Evolutionary conservation across 2,797 vertebrate genomes (phyloP), one percentile per base, ranked within the genome.

Genomic region (Delichon dasypus): DNA sequence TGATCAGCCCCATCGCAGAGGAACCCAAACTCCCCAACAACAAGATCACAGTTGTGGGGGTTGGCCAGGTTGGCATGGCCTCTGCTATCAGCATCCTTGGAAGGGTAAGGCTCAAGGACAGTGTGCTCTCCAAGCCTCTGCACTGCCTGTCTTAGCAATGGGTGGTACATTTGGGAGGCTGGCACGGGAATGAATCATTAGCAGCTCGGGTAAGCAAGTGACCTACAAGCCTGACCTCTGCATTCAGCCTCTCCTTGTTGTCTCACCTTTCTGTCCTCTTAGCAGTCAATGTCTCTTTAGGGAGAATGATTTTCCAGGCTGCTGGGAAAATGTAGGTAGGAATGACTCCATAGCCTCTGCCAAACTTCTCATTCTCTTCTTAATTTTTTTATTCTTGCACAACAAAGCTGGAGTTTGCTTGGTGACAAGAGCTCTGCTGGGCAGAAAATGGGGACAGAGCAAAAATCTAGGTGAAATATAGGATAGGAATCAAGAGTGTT

Each of bases 21-120:
- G 96, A 61, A 3, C 0, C 95, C 7, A 70, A 96, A 2, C 36
- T 84, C 10, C 99, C 99, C 15, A 98, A 97, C 96, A 99, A 98
- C 97, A 99, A 99, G 97, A 98, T 99, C 95, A 99, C 99, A 0
- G 93, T 99, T 34, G 99, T 99, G 13, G 99, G 99, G 0, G 99
- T 99, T 36, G 99, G 99, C 16, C 98, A 99, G 96, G 99, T 99
- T 64, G 99, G 99, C 70, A 99, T 99, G 99, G 99, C 99, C 3
- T 98, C 98, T 51, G 99, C 99, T 5, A 83, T 99, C 96, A 99
- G 99, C 97, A 96, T 99, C 97, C 98, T 99, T 74, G 97, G 97
- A 66, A 98, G 98, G 99, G 99, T 99, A 98, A 1, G 40, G 85
- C 94, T 91, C 65, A 68, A 87, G 82, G 94, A 36, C 71, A 14